phyloP scores from a whole-genome alignment of 2,113 vertebrate species.

The Mystacornis crossleyi region DNA sequence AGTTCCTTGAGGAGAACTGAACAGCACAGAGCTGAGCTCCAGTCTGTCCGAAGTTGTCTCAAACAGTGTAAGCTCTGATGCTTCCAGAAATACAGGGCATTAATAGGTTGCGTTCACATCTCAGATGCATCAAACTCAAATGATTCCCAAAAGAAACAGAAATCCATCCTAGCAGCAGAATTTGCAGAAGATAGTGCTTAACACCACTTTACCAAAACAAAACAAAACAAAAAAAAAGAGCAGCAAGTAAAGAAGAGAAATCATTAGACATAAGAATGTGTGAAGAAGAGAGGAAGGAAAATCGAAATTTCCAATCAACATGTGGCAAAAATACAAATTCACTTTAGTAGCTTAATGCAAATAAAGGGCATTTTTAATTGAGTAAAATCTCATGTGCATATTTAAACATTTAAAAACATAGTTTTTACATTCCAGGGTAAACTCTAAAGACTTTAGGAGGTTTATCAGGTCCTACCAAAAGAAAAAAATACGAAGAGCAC shows the following conservation, averaged over 20 bases:
- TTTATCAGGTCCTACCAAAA: neutral
- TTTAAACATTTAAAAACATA: neutral
- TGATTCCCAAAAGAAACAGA: neutral
- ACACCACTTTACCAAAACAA: neutral
- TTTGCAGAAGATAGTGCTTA: neutral
- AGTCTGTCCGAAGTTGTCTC: neutral
- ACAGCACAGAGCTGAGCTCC: neutral
- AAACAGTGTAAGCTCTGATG: neutral
- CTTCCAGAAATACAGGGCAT: neutral
- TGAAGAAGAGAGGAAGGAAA: neutral
- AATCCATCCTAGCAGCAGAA: neutral
- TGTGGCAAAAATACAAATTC: neutral
- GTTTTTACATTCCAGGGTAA: neutral
- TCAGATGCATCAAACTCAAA: rapidly evolving
- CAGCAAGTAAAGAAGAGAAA: neutral
- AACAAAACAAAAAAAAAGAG: neutral
- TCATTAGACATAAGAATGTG: neutral
- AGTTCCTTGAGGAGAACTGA: neutral
- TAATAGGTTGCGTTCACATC: rapidly evolving
- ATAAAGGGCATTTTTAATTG: neutral
- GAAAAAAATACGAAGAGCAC: neutral
- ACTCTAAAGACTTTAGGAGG: neutral
- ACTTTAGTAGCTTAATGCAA: neutral
- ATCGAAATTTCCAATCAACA: neutral
- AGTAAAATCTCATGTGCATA: neutral